phyloP scores from a whole-genome alignment of 2,797 vertebrate genomes.

The Lepus oiostolus region DNA sequence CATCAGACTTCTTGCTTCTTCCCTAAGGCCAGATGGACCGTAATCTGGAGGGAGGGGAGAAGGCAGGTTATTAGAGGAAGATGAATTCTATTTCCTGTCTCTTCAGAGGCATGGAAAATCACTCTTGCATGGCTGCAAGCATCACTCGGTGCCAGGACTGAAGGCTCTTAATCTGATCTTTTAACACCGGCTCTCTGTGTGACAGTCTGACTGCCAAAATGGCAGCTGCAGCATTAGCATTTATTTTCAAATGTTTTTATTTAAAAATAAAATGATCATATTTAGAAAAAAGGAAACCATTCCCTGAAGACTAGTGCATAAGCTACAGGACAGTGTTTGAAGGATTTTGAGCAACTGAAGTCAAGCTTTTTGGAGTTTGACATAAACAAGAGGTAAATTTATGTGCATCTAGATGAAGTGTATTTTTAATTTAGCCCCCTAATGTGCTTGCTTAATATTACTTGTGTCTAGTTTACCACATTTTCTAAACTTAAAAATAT shows the following conservation, averaged over 20 bases:
- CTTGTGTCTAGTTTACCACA: conserved; percentile 7
- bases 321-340: not conserved
- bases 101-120: conserved; percentile 81
- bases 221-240: conserved; percentile 70
- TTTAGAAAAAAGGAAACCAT: not conserved
- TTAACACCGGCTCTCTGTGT: conserved; percentile 75
- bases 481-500: conserved; percentile 54
- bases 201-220: conserved; percentile 68
- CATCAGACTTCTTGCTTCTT: conserved; percentile 37
- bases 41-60: conserved; percentile 70
- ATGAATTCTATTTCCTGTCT: conserved; percentile 84
- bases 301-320: conserved; percentile 17
- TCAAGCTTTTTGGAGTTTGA: conserved; percentile 26
- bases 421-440: conserved; percentile 41
- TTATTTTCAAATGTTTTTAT: conserved; percentile 80
- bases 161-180: conserved; percentile 81
- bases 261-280: conserved; percentile 73
- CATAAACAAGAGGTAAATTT: conserved; percentile 36
- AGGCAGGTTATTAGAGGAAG: conserved; percentile 81
- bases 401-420: not conserved
- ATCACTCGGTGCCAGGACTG: conserved; percentile 75
- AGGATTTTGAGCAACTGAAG: conserved; percentile 19
- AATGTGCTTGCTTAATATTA: not conserved
- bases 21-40: conserved; percentile 76
- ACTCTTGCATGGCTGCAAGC: conserved; percentile 77